Evolutionary conservation across 2,888 invertebrate genomes (phyloP).

Genomic region (Hydriomena furcata): DNA sequence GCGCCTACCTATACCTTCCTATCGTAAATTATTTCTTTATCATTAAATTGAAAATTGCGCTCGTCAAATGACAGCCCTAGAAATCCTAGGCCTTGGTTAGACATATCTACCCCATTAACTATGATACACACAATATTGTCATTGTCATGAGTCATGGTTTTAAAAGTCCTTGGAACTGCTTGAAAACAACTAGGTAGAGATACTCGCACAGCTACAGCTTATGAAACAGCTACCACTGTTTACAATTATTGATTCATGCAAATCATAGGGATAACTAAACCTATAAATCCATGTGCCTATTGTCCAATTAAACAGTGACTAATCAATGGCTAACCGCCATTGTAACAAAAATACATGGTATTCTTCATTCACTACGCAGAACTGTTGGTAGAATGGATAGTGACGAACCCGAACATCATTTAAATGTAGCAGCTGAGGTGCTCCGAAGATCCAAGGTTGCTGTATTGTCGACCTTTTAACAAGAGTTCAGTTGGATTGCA

Average conservation of each 20-base stretch:
- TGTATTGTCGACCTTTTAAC: constrained; percentile 49
- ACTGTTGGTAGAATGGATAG: constrained; percentile 1
- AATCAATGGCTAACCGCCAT: constrained; percentile 15
- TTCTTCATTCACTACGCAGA: constrained; percentile 2
- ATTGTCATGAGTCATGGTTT: neutral
- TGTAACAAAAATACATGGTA: constrained; percentile 4
- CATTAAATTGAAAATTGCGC: no score
- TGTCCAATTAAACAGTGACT: constrained; percentile 22
- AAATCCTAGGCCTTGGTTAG: no score
- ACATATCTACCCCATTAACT: no score
- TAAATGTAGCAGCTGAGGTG: constrained; percentile 45
- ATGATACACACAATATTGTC: no score
- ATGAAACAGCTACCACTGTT: neutral
- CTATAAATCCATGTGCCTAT: constrained; percentile 4
- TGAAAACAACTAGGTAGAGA: no score
- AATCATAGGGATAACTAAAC: constrained; percentile 11
- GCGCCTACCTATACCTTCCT: no score
- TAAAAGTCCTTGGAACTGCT: neutral
- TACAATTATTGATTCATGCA: constrained; percentile 18
- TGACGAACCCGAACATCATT: constrained; percentile 12
- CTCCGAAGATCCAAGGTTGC: constrained; percentile 54
- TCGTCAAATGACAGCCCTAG: no score
- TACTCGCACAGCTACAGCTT: no score
- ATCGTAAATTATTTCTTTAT: no score
- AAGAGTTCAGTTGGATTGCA: constrained; percentile 36